These are phyloP conservation scores for Loripinus fragilis DNA, from an alignment of 2,888 invertebrate genomes.

Conservation along the genomic window DNA sequence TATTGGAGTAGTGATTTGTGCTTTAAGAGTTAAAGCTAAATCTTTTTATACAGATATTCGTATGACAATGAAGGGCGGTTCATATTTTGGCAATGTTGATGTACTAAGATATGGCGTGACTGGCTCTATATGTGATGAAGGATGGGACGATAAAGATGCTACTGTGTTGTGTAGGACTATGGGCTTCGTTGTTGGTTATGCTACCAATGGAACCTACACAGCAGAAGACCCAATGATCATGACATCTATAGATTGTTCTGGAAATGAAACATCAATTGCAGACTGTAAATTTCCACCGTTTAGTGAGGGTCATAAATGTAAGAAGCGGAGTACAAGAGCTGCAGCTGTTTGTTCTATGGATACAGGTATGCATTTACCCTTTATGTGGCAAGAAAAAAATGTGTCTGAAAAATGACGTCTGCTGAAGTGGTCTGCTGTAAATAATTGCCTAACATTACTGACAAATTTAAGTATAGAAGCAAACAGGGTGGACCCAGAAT, in stretches of 20 bases:
- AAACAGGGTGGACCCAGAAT: no score
- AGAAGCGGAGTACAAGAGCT: constrained; percentile 50
- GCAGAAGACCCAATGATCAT: constrained; percentile 59
- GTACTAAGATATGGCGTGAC: constrained; percentile 66
- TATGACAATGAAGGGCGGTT: constrained; percentile 45
- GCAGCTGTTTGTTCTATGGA: constrained; percentile 69
- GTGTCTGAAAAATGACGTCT: no score
- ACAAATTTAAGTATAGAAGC: no score
- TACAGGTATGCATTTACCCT: no score
- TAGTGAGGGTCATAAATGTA: constrained; percentile 59
- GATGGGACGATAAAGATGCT: constrained; percentile 85
- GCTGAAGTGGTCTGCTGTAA: no score
- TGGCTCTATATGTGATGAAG: constrained; percentile 77
- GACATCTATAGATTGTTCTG: constrained; percentile 63
- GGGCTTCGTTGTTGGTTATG: constrained; percentile 81
- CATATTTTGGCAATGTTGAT: constrained; percentile 61
- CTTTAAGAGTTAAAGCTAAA: no score
- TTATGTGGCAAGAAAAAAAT: no score
- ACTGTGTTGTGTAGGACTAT: constrained; percentile 85
- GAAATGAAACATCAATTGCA: constrained; percentile 51
- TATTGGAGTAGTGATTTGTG: no score
- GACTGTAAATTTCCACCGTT: constrained; percentile 60
- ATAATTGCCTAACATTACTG: no score
- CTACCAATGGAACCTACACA: constrained; percentile 56
- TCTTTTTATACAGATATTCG: constrained; percentile 51